phyloP scores from a whole-genome alignment of 2,113 vertebrate species.

The Platysteira castanea region DNA sequence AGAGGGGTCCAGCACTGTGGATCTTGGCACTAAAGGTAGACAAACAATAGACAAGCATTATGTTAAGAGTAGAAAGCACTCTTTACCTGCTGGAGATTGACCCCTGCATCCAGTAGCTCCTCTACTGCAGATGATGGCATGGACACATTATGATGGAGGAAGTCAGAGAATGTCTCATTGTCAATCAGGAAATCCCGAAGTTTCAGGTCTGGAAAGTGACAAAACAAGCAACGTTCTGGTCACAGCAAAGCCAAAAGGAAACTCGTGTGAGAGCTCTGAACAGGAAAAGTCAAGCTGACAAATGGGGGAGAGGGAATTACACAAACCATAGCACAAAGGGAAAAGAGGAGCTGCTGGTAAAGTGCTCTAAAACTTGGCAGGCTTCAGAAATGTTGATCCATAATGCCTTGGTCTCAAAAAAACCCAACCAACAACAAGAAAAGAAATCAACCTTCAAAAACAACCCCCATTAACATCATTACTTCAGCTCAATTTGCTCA shows the following conservation, averaged over 20 bases:
- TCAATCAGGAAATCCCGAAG: conserved; percentile 87
- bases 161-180: conserved; percentile 85
- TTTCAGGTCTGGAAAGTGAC: conserved; percentile 78
- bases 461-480: neutral
- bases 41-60: neutral
- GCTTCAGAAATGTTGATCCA: neutral
- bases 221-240: conserved; percentile 17
- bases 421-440: neutral
- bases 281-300: neutral
- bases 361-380: neutral
- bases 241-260: neutral
- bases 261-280: neutral
- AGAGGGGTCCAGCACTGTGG: neutral
- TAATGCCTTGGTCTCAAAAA: neutral
- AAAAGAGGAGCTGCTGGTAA: neutral
- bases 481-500: neutral
- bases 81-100: conserved; percentile 84
- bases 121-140: conserved; percentile 70
- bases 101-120: conserved; percentile 74
- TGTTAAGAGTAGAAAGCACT: neutral
- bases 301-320: neutral
- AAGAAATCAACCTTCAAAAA: neutral
- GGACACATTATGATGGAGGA: conserved; percentile 80
- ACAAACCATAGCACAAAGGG: neutral
- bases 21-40: neutral